These are phyloP conservation scores for Caenorhabditis imperialis DNA, from an alignment of 2,888 invertebrate genomes.

Conservation along the genomic window DNA sequence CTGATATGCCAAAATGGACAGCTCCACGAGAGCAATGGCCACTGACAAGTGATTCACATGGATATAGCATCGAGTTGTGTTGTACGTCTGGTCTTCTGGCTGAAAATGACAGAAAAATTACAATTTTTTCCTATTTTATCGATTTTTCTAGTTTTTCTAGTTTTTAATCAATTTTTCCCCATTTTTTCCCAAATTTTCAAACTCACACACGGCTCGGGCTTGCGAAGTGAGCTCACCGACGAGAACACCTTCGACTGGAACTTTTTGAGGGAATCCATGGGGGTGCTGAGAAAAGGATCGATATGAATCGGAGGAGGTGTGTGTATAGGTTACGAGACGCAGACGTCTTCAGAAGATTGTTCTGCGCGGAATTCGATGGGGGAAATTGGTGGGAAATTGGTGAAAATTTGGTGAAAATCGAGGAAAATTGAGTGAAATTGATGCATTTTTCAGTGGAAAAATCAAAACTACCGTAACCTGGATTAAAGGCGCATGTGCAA, in stretches of 20 bases:
- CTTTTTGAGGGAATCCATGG: constrained; percentile 41
- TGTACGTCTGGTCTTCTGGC: constrained; percentile 28
- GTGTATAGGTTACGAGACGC: not conserved
- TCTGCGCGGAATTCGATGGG: constrained; percentile 6
- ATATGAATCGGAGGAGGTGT: constrained; percentile 7
- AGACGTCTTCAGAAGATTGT: constrained; percentile 31
- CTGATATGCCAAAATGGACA: constrained; percentile 39
- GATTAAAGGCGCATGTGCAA: too few relatives aligned
- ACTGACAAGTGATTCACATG: constrained; percentile 43
- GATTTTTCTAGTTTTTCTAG: too few relatives aligned
- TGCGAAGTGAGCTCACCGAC: constrained; percentile 31
- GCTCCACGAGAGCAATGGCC: constrained; percentile 42
- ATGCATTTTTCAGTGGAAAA: too few relatives aligned
- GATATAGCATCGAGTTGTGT: constrained; percentile 43
- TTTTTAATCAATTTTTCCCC: too few relatives aligned
- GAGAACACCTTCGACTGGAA: constrained; percentile 45
- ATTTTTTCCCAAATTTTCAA: too few relatives aligned
- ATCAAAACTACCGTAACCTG: too few relatives aligned
- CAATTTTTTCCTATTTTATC: not conserved
- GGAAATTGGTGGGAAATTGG: constrained; percentile 12
- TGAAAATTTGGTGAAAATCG: too few relatives aligned
- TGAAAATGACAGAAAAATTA: constrained; percentile 15
- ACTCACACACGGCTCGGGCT: constrained; percentile 35
- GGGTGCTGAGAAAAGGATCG: not conserved
- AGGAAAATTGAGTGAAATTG: too few relatives aligned